A percentile compares a stretch with the other conserved stretches of the same genome.
Evolutionary conservation across 2,888 invertebrate genomes (phyloP).

Genomic region (Agriopis marginaria): DNA sequence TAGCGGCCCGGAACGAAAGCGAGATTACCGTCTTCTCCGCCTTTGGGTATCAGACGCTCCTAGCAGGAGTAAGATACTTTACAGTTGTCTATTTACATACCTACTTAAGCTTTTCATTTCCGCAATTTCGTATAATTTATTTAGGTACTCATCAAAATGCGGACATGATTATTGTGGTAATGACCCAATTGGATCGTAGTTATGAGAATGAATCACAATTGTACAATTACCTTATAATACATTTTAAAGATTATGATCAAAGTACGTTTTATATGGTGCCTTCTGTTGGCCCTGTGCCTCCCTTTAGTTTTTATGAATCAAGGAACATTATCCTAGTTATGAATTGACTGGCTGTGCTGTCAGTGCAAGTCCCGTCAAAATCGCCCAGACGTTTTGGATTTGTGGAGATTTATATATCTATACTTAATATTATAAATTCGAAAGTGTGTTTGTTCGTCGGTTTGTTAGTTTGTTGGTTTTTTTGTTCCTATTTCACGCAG

Average conservation of each 20-base stretch:
- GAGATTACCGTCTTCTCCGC: slow-evolving; percentile 57
- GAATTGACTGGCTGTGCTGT: too few species aligned
- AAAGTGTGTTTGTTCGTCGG: too few species aligned
- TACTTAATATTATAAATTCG: too few species aligned
- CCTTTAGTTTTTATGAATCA: too few species aligned
- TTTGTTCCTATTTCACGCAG: too few species aligned
- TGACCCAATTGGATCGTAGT: slow-evolving; percentile 11
- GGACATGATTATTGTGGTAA: slow-evolving; percentile 8
- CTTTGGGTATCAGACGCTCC: slow-evolving; percentile 49
- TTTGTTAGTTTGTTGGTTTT: too few species aligned
- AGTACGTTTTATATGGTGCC: too few species aligned
- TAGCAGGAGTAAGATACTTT: slow-evolving; percentile 9
- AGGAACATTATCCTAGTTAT: too few species aligned
- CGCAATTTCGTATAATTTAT: slow-evolving; percentile 12
- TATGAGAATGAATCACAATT: slow-evolving; percentile 10
- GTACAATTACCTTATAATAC: background rate
- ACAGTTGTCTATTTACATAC: slow-evolving; percentile 39
- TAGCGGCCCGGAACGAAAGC: slow-evolving; percentile 75
- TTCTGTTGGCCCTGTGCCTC: too few species aligned
- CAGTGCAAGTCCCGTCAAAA: too few species aligned
- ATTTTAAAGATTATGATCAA: background rate
- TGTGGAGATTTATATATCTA: too few species aligned
- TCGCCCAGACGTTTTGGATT: too few species aligned
- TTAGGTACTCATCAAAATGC: background rate
- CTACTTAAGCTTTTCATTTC: slow-evolving; percentile 26